Base-by-base conservation (phyloP, 1,140 invertebrate genomes). In the Cecropterus lyciades region DNA sequence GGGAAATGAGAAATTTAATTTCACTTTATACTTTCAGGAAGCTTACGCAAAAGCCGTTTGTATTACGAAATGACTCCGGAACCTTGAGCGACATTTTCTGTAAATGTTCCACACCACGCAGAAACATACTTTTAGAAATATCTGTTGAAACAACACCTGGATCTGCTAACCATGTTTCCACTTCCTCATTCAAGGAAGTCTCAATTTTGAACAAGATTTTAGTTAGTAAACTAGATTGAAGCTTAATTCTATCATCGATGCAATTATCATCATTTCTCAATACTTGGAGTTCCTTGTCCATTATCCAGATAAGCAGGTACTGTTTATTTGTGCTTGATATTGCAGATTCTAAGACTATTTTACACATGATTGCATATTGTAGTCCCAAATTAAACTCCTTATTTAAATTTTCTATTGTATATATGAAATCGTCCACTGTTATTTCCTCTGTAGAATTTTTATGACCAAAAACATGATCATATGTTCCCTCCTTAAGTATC, bases 91-190 rank as follows among this genome's bases (percentile, higher is more conserved):
- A 93, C 84, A 92, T 93, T n/a, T 91, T 81, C 63, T 92, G 77
- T 55, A 94, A 89, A 85, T 94, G 89, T 52, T 92, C 87, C 4
- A 93, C 64, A 14, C 92, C 84, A 4, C 85, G 80, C 17, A 76
- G 62, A 70, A 94, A 93, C 93, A 94, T 94, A 24, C 77, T 84
- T 72, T 93, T 94, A 0, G 94, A 94, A 67, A 94, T 86, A 2
- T 92, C 84, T 0, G 93, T 81, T 10, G 75, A 83, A 24, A 89
- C 84, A 5, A 93, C 89, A 11, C 71, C 82, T 0, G 85, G 79
- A 70, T 94, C 93, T 0, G 87, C 75, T 10, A 87, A 27, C 93
- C 93, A 94, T 11, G 80, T 73, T 52, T 92, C 87, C 4, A 93
- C 85, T 51, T 92, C 75, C 1, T 89, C 85, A 30, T 91, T 89